A percentile compares a stretch with the other conserved stretches of the same genome.
Conservation (phyloP, 2,113 vertebrate species). For the Pterocles gutturalis region DNA sequence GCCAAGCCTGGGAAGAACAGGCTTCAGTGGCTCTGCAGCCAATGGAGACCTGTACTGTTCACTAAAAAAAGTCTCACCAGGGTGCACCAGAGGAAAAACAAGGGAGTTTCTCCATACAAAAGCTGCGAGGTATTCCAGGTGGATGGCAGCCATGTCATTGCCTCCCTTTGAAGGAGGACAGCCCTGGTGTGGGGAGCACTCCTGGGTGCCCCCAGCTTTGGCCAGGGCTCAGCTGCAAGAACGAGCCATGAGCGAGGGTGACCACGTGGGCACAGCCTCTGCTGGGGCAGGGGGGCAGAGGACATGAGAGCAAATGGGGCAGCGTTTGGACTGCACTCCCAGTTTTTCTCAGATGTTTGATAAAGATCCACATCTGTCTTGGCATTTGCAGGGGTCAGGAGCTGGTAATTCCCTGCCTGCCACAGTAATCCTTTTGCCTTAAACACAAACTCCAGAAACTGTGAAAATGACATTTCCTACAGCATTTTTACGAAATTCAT, state of each 20-base stretch:
- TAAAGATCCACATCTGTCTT: neutral
- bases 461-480: conserved; percentile 14
- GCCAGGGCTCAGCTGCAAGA: accelerated
- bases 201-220: neutral
- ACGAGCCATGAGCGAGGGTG: accelerated
- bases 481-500: neutral
- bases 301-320: neutral
- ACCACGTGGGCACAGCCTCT: accelerated
- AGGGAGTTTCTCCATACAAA: neutral
- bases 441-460: neutral
- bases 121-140: neutral
- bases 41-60: accelerated
- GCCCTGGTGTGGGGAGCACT: neutral
- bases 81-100: neutral
- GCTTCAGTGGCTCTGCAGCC: neutral
- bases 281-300: neutral
- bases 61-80: neutral
- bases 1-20: neutral
- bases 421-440: neutral
- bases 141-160: neutral
- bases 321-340: neutral
- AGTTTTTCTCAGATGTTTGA: neutral
- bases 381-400: neutral
- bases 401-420: neutral
- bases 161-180: neutral